Conservation (phyloP, 2,113 vertebrate genomes). For the Phocoena sinus region DNA sequence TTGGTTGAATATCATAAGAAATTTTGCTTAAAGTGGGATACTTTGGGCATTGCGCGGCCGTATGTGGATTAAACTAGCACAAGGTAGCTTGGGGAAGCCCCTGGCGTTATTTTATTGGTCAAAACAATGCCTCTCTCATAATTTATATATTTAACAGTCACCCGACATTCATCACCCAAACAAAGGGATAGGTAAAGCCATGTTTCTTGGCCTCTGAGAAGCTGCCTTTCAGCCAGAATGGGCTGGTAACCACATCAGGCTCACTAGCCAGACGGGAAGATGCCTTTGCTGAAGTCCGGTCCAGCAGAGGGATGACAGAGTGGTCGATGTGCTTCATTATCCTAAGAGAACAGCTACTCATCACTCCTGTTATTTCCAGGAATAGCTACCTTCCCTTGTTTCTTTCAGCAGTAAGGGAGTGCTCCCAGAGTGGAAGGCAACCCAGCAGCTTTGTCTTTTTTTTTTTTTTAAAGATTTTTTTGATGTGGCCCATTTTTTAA, state of each 20-base stretch:
- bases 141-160: neutral
- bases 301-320: neutral
- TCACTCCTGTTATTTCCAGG: neutral
- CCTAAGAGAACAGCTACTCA: neutral
- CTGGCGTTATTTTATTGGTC: neutral
- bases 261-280: neutral
- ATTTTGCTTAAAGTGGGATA: neutral
- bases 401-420: neutral
- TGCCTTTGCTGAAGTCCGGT: neutral
- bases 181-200: accelerated
- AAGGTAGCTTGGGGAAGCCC: neutral
- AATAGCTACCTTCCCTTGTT: neutral
- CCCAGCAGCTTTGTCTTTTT: neutral
- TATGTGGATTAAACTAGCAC: neutral
- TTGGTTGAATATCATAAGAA: neutral
- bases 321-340: neutral
- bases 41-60: neutral
- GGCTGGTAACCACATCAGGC: neutral
- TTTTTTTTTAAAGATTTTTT: too few relatives aligned
- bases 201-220: neutral
- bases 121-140: neutral
- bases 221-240: neutral
- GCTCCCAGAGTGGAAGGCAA: neutral
- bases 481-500: too few relatives aligned
- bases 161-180: neutral